phyloP scores from a whole-genome alignment of 2,797 vertebrate genomes.

The Argya squamiceps region DNA sequence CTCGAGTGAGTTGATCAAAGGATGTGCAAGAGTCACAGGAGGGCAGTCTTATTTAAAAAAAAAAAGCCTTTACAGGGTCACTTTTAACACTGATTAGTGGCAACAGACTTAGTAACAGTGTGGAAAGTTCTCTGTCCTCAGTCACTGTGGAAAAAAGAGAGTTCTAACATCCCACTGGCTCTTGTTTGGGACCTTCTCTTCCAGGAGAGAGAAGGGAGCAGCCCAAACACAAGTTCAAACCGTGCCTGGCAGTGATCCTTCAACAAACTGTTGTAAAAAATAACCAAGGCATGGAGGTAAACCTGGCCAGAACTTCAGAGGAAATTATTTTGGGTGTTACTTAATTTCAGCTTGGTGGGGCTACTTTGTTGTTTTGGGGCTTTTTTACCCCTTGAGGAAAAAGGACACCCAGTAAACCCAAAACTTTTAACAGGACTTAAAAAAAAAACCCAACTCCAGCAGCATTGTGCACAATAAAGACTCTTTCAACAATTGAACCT shows the following conservation, averaged over 20 bases:
- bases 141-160: background rate
- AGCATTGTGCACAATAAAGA: background rate
- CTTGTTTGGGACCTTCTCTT: background rate
- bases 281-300: background rate
- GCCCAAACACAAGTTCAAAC: background rate
- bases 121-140: background rate
- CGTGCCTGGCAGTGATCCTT: background rate
- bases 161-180: background rate
- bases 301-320: fast-evolving
- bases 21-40: background rate
- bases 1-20: background rate
- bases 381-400: background rate
- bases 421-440: background rate
- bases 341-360: background rate
- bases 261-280: background rate
- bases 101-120: fast-evolving
- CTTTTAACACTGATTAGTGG: background rate
- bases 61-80: background rate
- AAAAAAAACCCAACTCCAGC: background rate
- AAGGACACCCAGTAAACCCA: background rate
- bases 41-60: background rate
- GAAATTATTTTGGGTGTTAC: background rate
- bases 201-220: background rate
- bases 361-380: background rate
- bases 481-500: background rate